These are phyloP conservation scores for Erebia epiphron DNA, from an alignment of 2,888 invertebrate genomes.

Conservation along the genomic window DNA sequence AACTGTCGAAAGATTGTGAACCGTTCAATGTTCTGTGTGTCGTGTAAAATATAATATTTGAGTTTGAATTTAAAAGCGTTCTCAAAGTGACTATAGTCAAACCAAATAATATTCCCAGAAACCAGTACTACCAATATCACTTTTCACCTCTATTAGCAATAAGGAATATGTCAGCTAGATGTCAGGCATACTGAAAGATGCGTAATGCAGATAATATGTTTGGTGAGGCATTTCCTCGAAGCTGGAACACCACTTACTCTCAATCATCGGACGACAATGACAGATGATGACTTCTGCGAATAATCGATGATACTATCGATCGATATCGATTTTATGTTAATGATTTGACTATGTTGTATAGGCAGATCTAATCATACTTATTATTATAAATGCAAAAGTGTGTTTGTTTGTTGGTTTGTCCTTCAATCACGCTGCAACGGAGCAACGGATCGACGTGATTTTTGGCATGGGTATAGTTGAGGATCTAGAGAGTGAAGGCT, in stretches of 20 bases:
- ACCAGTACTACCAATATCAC: not conserved
- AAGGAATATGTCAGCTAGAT: constrained; percentile 10
- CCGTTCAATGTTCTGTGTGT: too few relatives aligned
- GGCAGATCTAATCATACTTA: not conserved
- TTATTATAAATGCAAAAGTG: too few relatives aligned
- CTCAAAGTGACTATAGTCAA: constrained; percentile 1
- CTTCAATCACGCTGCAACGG: too few relatives aligned
- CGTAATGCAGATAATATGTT: too few relatives aligned
- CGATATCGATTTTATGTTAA: not conserved
- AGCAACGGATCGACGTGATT: too few relatives aligned
- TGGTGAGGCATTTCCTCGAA: not conserved
- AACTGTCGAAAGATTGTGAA: too few relatives aligned
- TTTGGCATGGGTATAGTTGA: too few relatives aligned
- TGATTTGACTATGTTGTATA: not conserved
- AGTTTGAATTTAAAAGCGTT: not conserved
- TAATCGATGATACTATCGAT: not conserved
- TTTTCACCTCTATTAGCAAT: constrained; percentile 18
- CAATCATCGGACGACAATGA: constrained; percentile 1
- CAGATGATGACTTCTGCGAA: constrained; percentile 16
- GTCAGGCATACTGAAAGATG: too few relatives aligned
- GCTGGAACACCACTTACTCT: not conserved
- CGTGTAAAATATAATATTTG: too few relatives aligned
- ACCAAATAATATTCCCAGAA: constrained; percentile 18
- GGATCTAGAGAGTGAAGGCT: too few relatives aligned
- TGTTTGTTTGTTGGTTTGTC: too few relatives aligned